phyloP scores from a whole-genome alignment of 2,797 vertebrate genomes.

The Selene dorsalis region DNA sequence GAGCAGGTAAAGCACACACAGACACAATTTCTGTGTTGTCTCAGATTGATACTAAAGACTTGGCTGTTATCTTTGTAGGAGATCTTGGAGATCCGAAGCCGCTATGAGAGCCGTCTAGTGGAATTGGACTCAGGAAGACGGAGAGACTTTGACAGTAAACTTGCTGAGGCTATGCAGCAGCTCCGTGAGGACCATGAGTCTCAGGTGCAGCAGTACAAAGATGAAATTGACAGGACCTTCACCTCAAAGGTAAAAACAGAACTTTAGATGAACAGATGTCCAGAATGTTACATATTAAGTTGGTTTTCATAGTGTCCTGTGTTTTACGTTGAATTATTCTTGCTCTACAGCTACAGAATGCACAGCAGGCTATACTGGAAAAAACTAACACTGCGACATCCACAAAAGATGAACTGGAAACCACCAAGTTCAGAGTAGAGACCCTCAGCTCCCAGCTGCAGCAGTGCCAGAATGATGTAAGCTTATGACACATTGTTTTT shows the following conservation, averaged over 20 bases:
- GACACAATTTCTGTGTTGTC: neutral
- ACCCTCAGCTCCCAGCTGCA: slow-evolving; percentile 80
- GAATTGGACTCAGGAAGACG: slow-evolving; percentile 82
- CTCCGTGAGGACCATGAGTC: slow-evolving; percentile 84
- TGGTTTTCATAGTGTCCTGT: neutral
- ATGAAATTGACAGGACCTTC: slow-evolving; percentile 85
- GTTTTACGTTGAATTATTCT: neutral
- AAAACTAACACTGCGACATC: slow-evolving; percentile 75
- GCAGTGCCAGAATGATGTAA: slow-evolving; percentile 83
- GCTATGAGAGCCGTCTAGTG: slow-evolving; percentile 82
- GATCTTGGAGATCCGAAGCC: slow-evolving; percentile 80
- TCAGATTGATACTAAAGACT: neutral
- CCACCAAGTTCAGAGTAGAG: slow-evolving; percentile 78
- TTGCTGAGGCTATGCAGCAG: slow-evolving; percentile 82
- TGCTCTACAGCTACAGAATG: slow-evolving; percentile 83
- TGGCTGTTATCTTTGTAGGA: slow-evolving; percentile 74
- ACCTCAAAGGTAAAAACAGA: slow-evolving; percentile 79
- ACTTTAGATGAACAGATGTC: neutral
- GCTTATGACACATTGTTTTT: neutral
- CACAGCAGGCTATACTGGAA: slow-evolving; percentile 80
- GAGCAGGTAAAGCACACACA: slow-evolving; percentile 80
- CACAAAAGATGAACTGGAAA: slow-evolving; percentile 84
- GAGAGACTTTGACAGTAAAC: slow-evolving; percentile 85
- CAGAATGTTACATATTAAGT: no score
- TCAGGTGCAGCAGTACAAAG: slow-evolving; percentile 87